These are phyloP conservation scores for Epizoanthus scotinus DNA, from an alignment of 92 coral and sea anemone species.

Conservation along the genomic window DNA sequence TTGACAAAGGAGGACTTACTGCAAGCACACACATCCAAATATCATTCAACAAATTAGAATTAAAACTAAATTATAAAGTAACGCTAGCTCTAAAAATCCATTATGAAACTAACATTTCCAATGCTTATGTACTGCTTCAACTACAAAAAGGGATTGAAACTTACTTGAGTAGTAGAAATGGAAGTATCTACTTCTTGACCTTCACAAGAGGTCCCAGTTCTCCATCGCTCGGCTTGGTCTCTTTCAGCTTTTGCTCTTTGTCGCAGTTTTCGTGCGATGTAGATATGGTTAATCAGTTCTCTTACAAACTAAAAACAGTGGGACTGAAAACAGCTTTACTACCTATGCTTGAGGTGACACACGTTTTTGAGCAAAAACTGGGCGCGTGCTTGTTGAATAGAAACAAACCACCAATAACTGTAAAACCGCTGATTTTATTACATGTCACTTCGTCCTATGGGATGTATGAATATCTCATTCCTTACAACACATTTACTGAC, in stretches of 20 bases:
- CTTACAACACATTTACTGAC: conserved; percentile 40
- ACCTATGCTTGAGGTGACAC: conserved; percentile 32
- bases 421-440: background rate
- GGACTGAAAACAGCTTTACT: conserved; percentile 38
- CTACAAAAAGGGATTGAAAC: conserved; percentile 25
- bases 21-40: conserved; percentile 35
- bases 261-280: conserved; percentile 28
- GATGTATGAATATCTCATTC: conserved; percentile 32
- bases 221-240: conserved; percentile 43
- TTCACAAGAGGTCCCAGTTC: conserved; percentile 38
- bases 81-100: conserved; percentile 22
- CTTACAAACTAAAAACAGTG: conserved; percentile 4
- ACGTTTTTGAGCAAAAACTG: conserved; percentile 33
- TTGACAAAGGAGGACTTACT: conserved; percentile 42
- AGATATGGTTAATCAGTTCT: background rate
- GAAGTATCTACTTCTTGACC: conserved; percentile 30
- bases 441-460: conserved; percentile 46
- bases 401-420: conserved; percentile 41
- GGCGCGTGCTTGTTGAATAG: conserved; percentile 34
- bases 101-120: conserved; percentile 30
- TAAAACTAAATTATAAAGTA: conserved; percentile 27
- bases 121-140: conserved; percentile 30
- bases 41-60: background rate
- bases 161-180: conserved; percentile 22
- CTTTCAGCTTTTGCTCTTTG: conserved; percentile 40